These are phyloP conservation scores for Pluvialis apricaria DNA, from an alignment of 2,113 vertebrate species.

Conservation along the genomic window DNA sequence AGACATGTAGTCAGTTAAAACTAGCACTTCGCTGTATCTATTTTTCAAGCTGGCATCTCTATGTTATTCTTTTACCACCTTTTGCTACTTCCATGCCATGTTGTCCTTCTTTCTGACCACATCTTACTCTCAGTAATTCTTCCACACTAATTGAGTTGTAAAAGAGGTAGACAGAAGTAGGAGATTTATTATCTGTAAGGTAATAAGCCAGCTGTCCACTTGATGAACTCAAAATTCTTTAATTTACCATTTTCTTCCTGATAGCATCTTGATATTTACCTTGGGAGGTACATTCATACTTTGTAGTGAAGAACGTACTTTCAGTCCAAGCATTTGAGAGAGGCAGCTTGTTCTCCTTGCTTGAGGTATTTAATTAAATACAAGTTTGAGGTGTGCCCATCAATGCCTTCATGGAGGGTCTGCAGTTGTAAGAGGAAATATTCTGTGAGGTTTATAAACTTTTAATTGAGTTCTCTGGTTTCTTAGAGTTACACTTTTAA, in stretches of 20 bases:
- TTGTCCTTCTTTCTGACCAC: not conserved
- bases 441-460: not conserved
- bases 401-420: not conserved
- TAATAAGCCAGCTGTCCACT: not conserved
- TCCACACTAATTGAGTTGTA: not conserved
- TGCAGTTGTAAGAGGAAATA: not conserved
- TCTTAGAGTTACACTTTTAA: not conserved
- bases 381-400: not conserved
- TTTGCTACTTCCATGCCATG: not conserved
- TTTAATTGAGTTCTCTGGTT: not conserved
- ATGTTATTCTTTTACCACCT: not conserved
- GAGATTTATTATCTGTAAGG: not conserved
- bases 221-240: not conserved
- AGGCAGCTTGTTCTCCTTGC: not conserved
- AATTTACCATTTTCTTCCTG: not conserved
- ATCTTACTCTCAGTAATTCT: not conserved
- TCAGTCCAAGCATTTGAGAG: not conserved
- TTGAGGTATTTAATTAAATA: conserved; percentile 21
- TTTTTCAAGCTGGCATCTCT: not conserved
- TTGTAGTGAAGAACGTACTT: conserved; percentile 1
- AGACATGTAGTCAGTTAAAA: not conserved
- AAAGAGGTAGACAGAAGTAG: not conserved
- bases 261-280: not conserved
- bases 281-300: not conserved
- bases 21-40: not conserved